phyloP scores from a whole-genome alignment of 2,113 vertebrate species.

The Odontesthes bonariensis region DNA sequence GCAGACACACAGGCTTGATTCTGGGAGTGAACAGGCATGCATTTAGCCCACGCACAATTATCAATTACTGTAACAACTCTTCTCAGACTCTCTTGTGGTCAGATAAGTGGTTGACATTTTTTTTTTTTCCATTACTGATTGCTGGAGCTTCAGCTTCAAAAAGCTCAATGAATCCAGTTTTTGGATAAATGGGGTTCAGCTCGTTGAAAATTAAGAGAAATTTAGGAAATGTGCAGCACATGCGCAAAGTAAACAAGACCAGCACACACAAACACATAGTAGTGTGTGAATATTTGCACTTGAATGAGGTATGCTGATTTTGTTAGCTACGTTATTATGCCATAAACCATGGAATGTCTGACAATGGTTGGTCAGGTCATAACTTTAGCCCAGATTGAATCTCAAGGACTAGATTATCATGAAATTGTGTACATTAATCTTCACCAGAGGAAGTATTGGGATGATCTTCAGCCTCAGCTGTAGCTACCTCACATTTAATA shows the following conservation, averaged over 20 bases:
- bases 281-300: neutral
- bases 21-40: slow-evolving; percentile 47
- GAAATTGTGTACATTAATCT: too few relatives aligned
- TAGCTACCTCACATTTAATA: too few relatives aligned
- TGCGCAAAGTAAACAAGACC: neutral
- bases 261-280: neutral
- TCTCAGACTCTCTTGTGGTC: slow-evolving; percentile 55
- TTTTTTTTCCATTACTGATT: slow-evolving; percentile 25
- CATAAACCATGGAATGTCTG: too few relatives aligned
- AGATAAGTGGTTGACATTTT: slow-evolving; percentile 56
- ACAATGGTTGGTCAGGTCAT: neutral
- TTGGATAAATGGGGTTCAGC: slow-evolving; percentile 10
- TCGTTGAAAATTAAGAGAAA: slow-evolving; percentile 16
- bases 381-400: neutral
- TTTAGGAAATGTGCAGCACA: neutral
- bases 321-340: neutral
- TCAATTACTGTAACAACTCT: slow-evolving; percentile 65
- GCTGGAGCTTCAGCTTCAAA: slow-evolving; percentile 28
- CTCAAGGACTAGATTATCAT: too few relatives aligned
- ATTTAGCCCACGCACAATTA: slow-evolving; percentile 58
- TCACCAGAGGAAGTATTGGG: too few relatives aligned
- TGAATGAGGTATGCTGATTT: neutral
- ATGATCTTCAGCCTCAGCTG: too few relatives aligned
- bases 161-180: slow-evolving; percentile 42
- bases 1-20: slow-evolving; percentile 32